Base-by-base conservation (phyloP, 2,113 vertebrate genomes). In the Herpailurus yagouaroundi region DNA sequence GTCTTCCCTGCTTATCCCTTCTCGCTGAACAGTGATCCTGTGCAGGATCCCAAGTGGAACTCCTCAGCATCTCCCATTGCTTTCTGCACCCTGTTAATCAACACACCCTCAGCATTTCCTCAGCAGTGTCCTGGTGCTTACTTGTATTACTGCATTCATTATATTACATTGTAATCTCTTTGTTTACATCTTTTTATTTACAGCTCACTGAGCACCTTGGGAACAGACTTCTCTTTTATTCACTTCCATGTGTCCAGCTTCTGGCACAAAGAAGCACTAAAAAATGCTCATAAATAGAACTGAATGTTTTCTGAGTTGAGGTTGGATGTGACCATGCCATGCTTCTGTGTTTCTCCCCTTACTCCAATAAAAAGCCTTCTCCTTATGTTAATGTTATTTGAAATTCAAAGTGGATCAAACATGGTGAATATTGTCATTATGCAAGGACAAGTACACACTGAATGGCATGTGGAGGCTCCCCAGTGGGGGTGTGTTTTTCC, bases 141-240 rank as follows among this genome's bases (percentile, higher is more conserved):
- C 57, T 87, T 83, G 27, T 38, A 12, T 91, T 85, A 63, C 25
- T 68, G 68, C 13, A 82, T 66, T 89, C 50, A 15, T 64, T 33
- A 8, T 86, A 31, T 92, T 92, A 92, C 50, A 33, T 52, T 74
- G 29, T 63, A 66, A 55, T 87, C 63, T 64, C 74, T 95, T 94
- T 25, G 31, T 89, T 97, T 97, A 73, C 84, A 83, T 77, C 60
- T 96, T 18, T 89, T 88, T 95, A 64, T 92, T 94, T 93, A 87
- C 41, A 81, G 85, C 27, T 95, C 60, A 87, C 86, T 88, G 90
- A 90, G 52, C 63, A 82, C 66, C 50, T 92, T 91, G 41, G 63
- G 88, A 76, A n/a, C 63, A 85, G 73, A 96, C 64, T 74, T 82
- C 36, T 77, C 91, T 81, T 96, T 84, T 96, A 31, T 92, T 92